These are phyloP conservation scores for Palaemon carinicauda DNA, from an alignment of 1,140 invertebrate genomes.

Conservation along the genomic window DNA sequence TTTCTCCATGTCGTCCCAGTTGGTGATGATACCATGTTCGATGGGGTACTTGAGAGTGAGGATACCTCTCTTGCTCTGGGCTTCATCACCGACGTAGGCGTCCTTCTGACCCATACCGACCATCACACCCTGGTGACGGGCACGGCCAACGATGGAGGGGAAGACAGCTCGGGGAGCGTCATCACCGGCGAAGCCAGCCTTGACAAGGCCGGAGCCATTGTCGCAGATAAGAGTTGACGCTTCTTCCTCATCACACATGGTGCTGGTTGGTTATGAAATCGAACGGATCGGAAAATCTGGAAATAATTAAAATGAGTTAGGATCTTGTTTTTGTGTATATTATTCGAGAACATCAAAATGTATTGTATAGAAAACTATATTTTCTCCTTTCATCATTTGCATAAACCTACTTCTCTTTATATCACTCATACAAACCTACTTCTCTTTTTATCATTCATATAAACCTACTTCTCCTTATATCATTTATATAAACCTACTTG, in stretches of 20 bases:
- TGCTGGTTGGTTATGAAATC: neutral
- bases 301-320: too few relatives aligned
- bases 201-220: constrained; percentile 75
- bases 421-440: too few relatives aligned
- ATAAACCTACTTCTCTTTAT: too few relatives aligned
- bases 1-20: constrained; percentile 90
- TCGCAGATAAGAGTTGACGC: constrained; percentile 69
- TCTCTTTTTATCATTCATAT: too few relatives aligned
- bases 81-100: constrained; percentile 90
- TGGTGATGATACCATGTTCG: constrained; percentile 94
- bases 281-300: too few relatives aligned
- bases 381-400: too few relatives aligned
- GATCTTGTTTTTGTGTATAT: too few relatives aligned
- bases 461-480: too few relatives aligned
- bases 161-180: constrained; percentile 95
- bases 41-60: constrained; percentile 93
- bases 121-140: constrained; percentile 80
- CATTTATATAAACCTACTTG: too few relatives aligned
- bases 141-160: constrained; percentile 76
- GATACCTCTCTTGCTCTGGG: constrained; percentile 90
- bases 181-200: constrained; percentile 78
- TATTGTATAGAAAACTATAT: too few relatives aligned
- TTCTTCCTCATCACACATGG: constrained; percentile 41
- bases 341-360: too few relatives aligned
- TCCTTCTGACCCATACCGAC: constrained; percentile 96